A percentile compares a stretch with the other conserved stretches of the same genome.
These are phyloP conservation scores for Halocynthia aurantium DNA, from an alignment of 23 tunicate genomes.

Conservation along the genomic window DNA sequence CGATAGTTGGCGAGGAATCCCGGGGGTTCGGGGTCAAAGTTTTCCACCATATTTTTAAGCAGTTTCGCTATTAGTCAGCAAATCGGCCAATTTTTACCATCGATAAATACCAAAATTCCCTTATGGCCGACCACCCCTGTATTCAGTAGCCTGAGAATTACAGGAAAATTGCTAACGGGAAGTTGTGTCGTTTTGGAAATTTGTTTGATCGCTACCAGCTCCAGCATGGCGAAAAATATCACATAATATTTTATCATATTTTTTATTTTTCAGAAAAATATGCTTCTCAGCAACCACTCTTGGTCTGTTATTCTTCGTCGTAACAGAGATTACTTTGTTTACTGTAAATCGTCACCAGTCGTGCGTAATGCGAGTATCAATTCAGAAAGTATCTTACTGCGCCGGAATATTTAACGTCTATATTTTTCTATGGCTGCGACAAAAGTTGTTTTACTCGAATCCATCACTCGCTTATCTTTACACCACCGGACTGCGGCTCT, in stretches of 20 bases:
- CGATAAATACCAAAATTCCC: no score
- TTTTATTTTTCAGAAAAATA: conserved; percentile 8
- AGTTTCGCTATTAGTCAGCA: no score
- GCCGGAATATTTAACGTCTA: conserved; percentile 46
- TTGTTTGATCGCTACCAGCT: no score
- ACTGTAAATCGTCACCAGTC: background rate
- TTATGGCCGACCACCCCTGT: no score
- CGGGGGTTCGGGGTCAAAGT: no score
- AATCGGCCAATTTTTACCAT: no score
- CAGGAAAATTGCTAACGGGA: no score
- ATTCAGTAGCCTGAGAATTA: no score
- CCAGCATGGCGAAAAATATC: no score
- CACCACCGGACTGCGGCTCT: conserved; percentile 18
- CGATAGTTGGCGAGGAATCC: no score
- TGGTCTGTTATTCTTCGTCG: background rate
- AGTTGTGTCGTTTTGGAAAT: no score
- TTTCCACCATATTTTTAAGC: no score
- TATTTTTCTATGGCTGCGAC: conserved; percentile 70
- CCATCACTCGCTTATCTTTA: conserved; percentile 41
- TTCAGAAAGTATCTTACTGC: conserved; percentile 34
- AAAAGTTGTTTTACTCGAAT: conserved; percentile 56
- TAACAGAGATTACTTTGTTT: conserved; percentile 13
- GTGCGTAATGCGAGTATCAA: conserved; percentile 6
- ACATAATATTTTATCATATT: background rate
- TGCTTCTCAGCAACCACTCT: conserved; percentile 20